These are phyloP conservation scores for Campoletis raptor DNA, from an alignment of 2,888 invertebrate genomes.

Conservation along the genomic window DNA sequence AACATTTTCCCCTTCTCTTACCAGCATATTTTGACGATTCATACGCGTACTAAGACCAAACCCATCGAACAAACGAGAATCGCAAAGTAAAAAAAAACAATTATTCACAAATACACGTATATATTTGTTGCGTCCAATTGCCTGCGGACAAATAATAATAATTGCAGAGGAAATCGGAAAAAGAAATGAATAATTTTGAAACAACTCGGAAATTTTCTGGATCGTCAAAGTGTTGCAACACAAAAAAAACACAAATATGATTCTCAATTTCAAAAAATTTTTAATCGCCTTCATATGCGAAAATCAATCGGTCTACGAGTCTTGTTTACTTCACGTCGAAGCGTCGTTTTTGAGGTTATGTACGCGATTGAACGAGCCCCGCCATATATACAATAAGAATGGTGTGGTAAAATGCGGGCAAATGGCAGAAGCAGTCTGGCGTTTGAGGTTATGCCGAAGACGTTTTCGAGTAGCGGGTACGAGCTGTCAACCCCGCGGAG, in stretches of 20 bases:
- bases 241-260: background rate
- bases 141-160: no score
- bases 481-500: constrained; percentile 59
- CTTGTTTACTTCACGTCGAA: background rate
- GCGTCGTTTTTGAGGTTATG: constrained; percentile 6
- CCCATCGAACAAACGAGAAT: background rate
- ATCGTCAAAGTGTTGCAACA: background rate
- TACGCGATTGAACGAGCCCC: background rate
- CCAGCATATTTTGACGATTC: constrained; percentile 15
- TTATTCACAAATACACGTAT: background rate
- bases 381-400: no score
- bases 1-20: background rate
- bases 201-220: background rate
- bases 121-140: no score
- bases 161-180: background rate
- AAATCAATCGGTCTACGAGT: background rate
- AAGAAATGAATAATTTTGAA: background rate
- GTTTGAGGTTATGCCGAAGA: constrained; percentile 60
- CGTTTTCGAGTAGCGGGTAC: background rate
- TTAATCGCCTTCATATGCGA: no score
- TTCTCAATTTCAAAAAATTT: background rate
- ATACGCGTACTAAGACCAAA: background rate
- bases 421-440: background rate
- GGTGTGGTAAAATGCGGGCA: no score
- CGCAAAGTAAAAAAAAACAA: background rate